Percentiles rank a stretch among this genome's conserved stretches.
phyloP scores from a whole-genome alignment of 2,113 vertebrate species.

The Macrotus californicus region DNA sequence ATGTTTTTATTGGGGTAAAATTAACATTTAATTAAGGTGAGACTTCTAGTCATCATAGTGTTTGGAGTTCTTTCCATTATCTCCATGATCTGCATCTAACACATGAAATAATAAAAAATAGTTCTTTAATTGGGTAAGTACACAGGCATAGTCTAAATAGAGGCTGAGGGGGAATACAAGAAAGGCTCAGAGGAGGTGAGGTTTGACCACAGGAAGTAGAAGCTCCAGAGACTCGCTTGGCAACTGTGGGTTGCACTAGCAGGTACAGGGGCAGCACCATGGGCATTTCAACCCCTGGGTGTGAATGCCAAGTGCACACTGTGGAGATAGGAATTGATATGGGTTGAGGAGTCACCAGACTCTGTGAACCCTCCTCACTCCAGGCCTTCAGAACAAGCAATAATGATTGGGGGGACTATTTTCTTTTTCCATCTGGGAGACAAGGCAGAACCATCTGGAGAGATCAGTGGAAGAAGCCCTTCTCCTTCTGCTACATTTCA shows the following conservation, averaged over 20 bases:
- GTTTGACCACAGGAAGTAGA: not conserved
- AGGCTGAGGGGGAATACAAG: not conserved
- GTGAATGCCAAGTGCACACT: not conserved
- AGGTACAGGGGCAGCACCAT: accelerated
- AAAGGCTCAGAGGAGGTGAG: not conserved
- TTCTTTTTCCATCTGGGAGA: not conserved
- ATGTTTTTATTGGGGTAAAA: not conserved
- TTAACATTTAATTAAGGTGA: not conserved
- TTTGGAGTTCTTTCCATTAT: not conserved
- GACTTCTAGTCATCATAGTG: not conserved
- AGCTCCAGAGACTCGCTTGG: not conserved
- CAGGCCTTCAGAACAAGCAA: not conserved
- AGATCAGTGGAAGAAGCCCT: not conserved
- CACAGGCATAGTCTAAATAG: not conserved
- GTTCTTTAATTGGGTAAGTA: not conserved
- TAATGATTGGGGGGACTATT: not conserved
- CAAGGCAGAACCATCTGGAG: not conserved
- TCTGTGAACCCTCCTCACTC: not conserved
- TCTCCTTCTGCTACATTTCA: not conserved
- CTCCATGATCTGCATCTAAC: not conserved
- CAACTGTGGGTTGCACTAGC: not conserved
- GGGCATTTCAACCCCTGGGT: not conserved
- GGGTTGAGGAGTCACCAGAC: not conserved
- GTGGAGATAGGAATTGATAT: too few relatives aligned
- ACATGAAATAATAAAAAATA: not conserved